Percentiles rank a stretch among this genome's conserved stretches.
Conservation (phyloP, 2,888 invertebrate species). For the Zygaena filipendulae region DNA sequence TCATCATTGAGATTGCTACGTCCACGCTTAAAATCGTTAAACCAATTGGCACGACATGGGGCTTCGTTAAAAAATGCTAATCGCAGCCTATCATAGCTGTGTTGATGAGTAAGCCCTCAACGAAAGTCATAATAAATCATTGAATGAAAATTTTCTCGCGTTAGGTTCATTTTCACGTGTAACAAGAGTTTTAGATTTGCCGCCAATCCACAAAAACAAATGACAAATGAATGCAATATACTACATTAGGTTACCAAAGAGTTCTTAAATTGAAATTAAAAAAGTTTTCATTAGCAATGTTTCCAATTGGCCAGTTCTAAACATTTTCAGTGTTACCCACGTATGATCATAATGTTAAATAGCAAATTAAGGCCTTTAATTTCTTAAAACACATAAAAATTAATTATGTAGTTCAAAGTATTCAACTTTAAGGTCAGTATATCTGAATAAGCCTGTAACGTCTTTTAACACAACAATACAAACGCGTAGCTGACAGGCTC, state of each 20-base stretch:
- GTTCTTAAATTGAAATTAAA: neutral
- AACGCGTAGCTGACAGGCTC: too few species aligned
- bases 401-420: too few species aligned
- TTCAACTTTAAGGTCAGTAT: too few species aligned
- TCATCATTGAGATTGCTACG: constrained; percentile 1
- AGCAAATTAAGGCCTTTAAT: too few species aligned
- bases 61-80: neutral
- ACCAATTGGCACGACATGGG: neutral
- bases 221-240: constrained; percentile 3
- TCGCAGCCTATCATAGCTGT: constrained; percentile 1
- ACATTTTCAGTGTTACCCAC: too few species aligned
- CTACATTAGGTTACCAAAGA: neutral
- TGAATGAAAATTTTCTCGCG: neutral
- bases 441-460: too few species aligned
- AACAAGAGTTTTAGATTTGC: constrained; percentile 1
- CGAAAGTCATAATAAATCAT: neutral
- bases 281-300: neutral
- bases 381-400: too few species aligned
- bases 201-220: constrained; percentile 1
- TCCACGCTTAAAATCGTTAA: neutral
- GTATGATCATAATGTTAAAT: too few species aligned
- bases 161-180: neutral
- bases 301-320: too few species aligned
- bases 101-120: too few species aligned
- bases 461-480: too few species aligned